These are phyloP conservation scores for Ecdyonurus torrentis DNA, from an alignment of 2,888 invertebrate genomes.

Conservation along the genomic window DNA sequence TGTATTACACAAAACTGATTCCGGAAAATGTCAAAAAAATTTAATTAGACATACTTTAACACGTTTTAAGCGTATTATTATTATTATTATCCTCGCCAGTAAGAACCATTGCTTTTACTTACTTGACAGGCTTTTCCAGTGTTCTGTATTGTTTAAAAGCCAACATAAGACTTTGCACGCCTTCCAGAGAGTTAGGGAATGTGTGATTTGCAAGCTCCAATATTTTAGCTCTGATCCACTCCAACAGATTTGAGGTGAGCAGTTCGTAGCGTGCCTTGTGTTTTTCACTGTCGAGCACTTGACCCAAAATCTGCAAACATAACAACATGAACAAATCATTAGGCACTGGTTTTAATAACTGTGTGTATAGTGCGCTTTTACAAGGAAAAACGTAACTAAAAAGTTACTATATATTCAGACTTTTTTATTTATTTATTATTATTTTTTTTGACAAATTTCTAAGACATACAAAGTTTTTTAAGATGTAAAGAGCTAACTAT, in stretches of 20 bases:
- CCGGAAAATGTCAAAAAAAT: no score
- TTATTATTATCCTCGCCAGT: neutral
- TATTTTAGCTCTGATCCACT: constrained; percentile 86
- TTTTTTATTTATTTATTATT: no score
- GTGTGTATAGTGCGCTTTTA: neutral
- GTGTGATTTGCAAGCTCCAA: constrained; percentile 62
- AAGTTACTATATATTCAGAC: no score
- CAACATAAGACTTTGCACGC: constrained; percentile 76
- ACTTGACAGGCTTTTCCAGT: constrained; percentile 95
- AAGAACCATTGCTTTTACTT: constrained; percentile 22
- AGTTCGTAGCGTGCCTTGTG: constrained; percentile 80
- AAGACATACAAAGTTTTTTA: no score
- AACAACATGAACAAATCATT: no score
- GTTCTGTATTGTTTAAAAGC: constrained; percentile 92
- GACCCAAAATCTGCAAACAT: constrained; percentile 70
- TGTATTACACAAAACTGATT: no score
- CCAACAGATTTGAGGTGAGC: constrained; percentile 66
- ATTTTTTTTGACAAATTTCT: no score
- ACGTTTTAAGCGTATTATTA: no score
- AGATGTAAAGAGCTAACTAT: no score
- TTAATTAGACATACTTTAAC: no score
- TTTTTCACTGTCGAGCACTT: constrained; percentile 88
- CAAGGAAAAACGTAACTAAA: no score
- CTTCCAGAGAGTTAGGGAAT: constrained; percentile 89
- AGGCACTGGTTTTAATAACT: neutral